Percentiles rank a stretch among this genome's conserved stretches.
Evolutionary conservation across 2,888 invertebrate species (phyloP).

Genomic region (Lacanobia wlatinum): DNA sequence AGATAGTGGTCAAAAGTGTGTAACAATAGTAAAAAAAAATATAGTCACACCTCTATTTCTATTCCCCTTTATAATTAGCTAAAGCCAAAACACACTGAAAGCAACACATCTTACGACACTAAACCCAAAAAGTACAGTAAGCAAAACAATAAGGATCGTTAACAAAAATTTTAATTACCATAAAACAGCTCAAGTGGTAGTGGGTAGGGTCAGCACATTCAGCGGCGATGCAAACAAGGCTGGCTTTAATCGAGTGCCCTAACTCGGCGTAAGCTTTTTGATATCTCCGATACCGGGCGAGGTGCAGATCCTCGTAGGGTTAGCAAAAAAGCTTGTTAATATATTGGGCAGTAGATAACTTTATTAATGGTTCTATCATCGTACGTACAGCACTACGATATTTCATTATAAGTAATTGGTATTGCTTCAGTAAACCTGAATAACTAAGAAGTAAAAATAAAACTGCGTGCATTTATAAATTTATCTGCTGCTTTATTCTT

Average conservation of each 20-base stretch:
- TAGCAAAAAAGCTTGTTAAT: conserved; percentile 66
- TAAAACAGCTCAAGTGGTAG: conserved; percentile 78
- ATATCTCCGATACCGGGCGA: conserved; percentile 80
- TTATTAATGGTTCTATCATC: neutral
- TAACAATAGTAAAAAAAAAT: too few species aligned
- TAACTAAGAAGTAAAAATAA: too few species aligned
- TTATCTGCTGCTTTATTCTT: too few species aligned
- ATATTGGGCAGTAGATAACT: neutral
- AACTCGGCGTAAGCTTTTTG: conserved; percentile 82
- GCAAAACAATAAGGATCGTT: conserved; percentile 70
- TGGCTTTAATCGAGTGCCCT: conserved; percentile 80
- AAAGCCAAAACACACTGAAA: conserved; percentile 8
- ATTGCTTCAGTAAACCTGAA: neutral
- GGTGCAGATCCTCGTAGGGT: conserved; percentile 69
- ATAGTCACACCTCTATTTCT: neutral
- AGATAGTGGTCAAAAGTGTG: too few species aligned
- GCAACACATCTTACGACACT: conserved; percentile 45
- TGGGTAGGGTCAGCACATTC: conserved; percentile 81
- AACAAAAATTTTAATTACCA: conserved; percentile 83
- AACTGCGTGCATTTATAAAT: too few species aligned
- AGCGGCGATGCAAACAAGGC: conserved; percentile 79
- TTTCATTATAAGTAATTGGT: too few species aligned
- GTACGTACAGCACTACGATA: too few species aligned
- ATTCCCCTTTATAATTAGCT: neutral
- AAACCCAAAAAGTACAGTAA: conserved; percentile 60